Base-by-base conservation (phyloP, 2,888 invertebrate species). In the Lydus trimaculatus region DNA sequence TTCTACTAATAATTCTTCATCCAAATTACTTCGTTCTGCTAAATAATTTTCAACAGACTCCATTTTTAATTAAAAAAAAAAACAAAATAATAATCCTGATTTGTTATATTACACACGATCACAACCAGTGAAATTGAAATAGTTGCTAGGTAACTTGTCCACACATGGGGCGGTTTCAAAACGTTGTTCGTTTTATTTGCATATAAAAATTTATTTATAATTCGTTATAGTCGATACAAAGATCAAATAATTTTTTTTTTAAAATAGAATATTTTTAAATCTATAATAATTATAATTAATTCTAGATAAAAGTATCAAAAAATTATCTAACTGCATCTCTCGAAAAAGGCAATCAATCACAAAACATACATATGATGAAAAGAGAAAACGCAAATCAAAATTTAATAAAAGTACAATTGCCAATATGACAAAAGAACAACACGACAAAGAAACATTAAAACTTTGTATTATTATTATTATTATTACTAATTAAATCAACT, bases 381-480 rank as follows among this genome's bases (percentile, higher is more conserved):
- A 5, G n/a, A 13, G 8, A 4, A 43, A 43, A 43, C 3, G 4
- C 17, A 17, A 39, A 39, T n/a, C 6, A n/a, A 39, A 33, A 11
- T 15, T 39, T 39, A 48, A 7, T 2, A 48, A 48, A 48, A 48
- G 48, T 25, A 56, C 25, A 56, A 5, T 56, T 56, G 56, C 56
- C 56, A 56, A 56, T 56, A 56, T 56, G 56, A 25, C 25, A 56
- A 56, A 56, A 25, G 56, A 56, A 56, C 56, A 56, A 56, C 56
- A 20, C 56, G 13, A 56, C 25, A 56, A 52, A 52, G 23, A 13
- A 25, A 56, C 13, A 25, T 56, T 20, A 11, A 4, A 5, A 5
- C 11, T 6, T 33, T 15, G 1, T 9, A 36, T 2, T 28, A 36
- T 36, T 15, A 23, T 23, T 15, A 56, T 48, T 20, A 48, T 20